Conservation (phyloP, 1,140 invertebrate genomes). For the Caenorhabditis tropicalis region DNA sequence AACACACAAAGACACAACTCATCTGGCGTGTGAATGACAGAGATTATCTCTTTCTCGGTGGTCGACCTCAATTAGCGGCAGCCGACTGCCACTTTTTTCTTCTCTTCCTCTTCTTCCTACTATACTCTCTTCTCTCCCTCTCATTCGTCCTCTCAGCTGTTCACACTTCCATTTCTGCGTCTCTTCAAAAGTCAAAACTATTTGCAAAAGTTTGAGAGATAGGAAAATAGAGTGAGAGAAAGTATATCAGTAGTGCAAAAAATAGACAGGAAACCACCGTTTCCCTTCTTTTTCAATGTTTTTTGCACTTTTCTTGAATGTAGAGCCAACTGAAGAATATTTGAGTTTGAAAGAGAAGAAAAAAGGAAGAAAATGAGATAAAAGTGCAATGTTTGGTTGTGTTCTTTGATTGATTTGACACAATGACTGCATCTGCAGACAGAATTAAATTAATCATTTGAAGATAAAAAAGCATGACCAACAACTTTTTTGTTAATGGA, state of each 20-base stretch:
- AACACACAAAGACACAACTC: slow-evolving; percentile 9
- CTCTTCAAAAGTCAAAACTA: slow-evolving; percentile 11
- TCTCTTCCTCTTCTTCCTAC: neutral
- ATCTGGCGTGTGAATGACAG: slow-evolving; percentile 36
- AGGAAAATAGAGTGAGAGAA: neutral
- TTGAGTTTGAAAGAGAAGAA: neutral
- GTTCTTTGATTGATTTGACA: slow-evolving; percentile 21
- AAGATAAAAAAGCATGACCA: neutral
- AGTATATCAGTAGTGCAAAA: neutral
- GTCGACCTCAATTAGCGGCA: slow-evolving; percentile 38
- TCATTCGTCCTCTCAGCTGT: slow-evolving; percentile 19
- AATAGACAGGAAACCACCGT: neutral
- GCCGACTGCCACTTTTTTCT: slow-evolving; percentile 6
- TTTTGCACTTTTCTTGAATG: neutral
- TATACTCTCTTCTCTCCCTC: neutral
- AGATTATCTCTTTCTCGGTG: slow-evolving; percentile 37
- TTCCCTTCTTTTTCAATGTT: neutral
- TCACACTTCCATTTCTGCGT: slow-evolving; percentile 31
- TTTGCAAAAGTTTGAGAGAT: neutral
- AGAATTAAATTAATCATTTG: neutral
- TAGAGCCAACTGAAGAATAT: neutral
- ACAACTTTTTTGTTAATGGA: no score
- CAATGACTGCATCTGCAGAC: neutral
- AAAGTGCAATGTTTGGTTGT: neutral
- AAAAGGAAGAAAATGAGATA: neutral